phyloP scores from a whole-genome alignment of 2,113 vertebrate genomes.

The Hipposideros armiger region DNA sequence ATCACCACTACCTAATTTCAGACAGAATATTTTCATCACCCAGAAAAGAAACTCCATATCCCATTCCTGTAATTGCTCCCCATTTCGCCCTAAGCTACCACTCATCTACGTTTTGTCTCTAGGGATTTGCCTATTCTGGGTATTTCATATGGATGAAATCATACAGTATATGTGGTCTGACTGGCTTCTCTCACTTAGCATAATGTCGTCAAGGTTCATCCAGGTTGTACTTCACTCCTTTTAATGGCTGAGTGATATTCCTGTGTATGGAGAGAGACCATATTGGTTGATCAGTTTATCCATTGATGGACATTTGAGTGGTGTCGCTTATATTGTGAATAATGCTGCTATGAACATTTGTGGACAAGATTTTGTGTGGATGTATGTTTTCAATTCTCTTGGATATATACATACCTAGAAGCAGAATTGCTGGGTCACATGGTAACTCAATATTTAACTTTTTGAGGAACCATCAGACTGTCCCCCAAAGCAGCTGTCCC shows the following conservation, averaged over 20 bases:
- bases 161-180: background rate
- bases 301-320: background rate
- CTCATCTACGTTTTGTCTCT: background rate
- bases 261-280: background rate
- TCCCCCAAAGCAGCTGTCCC: background rate
- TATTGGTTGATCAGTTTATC: background rate
- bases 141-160: rapidly evolving
- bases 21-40: background rate
- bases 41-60: background rate
- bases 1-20: background rate
- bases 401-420: no score
- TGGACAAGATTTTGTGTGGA: background rate
- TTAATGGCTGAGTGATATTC: background rate
- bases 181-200: background rate
- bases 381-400: background rate
- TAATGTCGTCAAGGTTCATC: background rate
- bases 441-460: background rate
- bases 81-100: background rate
- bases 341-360: background rate
- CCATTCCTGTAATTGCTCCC: background rate
- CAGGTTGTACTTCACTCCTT: background rate
- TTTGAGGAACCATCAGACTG: background rate
- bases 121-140: rapidly evolving
- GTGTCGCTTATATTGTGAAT: background rate
- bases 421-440: background rate